Base-by-base conservation (phyloP, 2,888 invertebrate species). In the Girardia tigrina region DNA sequence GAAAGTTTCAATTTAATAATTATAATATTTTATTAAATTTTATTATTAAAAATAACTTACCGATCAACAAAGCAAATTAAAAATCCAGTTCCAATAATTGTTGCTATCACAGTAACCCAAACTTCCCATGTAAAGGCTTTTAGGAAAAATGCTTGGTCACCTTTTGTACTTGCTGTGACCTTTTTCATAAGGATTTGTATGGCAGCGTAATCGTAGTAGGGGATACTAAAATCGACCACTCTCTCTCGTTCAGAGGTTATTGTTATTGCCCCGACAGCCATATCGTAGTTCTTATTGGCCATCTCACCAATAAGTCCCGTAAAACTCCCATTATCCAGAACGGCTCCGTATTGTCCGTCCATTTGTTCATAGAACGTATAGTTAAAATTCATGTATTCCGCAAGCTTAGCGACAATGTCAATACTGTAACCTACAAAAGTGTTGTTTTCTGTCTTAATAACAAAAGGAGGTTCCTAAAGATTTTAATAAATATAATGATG, bases 241-340 rank as follows among this genome's bases (percentile, higher is more conserved):
- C 91, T 91, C 81, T 92, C 92, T 56, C 91, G 87, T 79, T 92
- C 92, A 0, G 92, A 90, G 0, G 92, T 92, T 91, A 93, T 92
- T 1, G 90, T 90, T 56, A 92, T 84, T 0, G 92, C 89, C 0
- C 90, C 90, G 0, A 92, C 87, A 0, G 89, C 89, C 70, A 93
- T 87, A 81, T 93, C 92, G 0, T 90, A 91, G 81, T 90, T 88
- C 91, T 91, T 81, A 72, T 28, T 88, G 77, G 89, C 88, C 20
- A 93, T 86, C 82, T 91, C 91, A 0, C 92, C 91, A 0, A 93
- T 88, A 0, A 91, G 84, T 0, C 93, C 93, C 80, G 89, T 88
- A 91, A 92, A 93, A 0, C 88, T 86, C 0, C 91, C 91, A 79
- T 89, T 89, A 0, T 87, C 81, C 23, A 79, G 74, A 79, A 88